Evolutionary conservation across 1,140 invertebrate genomes (phyloP).

Genomic region (Meloidogyne chitwoodi): DNA sequence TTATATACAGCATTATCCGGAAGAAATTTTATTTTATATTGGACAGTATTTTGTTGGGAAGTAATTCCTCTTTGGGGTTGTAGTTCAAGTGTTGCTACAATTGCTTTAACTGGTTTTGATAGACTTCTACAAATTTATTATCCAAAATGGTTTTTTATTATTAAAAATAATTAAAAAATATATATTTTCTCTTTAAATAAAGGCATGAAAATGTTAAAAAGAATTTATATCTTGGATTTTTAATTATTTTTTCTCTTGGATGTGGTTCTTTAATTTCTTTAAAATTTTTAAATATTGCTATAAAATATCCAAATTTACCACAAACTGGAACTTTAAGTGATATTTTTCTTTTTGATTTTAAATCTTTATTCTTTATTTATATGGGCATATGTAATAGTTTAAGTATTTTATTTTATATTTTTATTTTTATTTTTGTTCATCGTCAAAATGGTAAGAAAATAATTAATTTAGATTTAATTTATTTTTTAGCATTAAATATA

Average conservation of each 20-base stretch:
- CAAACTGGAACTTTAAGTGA: constrained; percentile 16
- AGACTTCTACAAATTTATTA: constrained; percentile 3
- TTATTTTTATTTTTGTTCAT: neutral
- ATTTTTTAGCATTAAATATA: neutral
- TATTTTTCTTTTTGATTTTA: constrained; percentile 14
- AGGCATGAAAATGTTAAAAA: constrained; percentile 7
- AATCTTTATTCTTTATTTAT: constrained; percentile 6
- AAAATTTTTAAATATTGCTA: constrained; percentile 1
- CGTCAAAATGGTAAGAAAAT: neutral
- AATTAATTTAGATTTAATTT: neutral
- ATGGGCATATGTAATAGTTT: constrained; percentile 1
- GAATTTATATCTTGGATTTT: neutral
- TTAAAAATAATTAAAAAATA: neutral
- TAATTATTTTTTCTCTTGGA: neutral
- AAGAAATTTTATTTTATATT: constrained; percentile 3
- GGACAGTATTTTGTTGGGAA: neutral
- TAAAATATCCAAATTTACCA: neutral
- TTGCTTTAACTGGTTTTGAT: constrained; percentile 9
- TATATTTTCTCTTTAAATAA: too few relatives aligned
- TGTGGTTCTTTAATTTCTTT: neutral
- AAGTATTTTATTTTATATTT: constrained; percentile 1
- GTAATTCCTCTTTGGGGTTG: constrained; percentile 1
- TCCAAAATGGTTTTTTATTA: neutral
- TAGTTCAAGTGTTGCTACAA: constrained; percentile 1
- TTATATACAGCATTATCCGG: neutral